A percentile compares a stretch with the other conserved stretches of the same genome.
Conservation (phyloP, 2,888 invertebrate species). For the Matsumyia berberina region DNA sequence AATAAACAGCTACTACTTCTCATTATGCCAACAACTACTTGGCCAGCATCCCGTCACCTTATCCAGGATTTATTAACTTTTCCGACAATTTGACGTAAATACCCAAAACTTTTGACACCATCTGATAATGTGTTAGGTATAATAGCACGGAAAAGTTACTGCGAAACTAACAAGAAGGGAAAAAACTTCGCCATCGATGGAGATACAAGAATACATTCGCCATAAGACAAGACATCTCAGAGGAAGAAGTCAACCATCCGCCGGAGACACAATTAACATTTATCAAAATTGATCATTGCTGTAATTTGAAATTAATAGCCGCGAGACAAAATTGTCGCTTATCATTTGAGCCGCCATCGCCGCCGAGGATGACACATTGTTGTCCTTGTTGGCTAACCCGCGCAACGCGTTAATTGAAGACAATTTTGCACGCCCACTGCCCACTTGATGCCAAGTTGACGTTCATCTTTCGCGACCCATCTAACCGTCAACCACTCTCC, state of each 20-base stretch:
- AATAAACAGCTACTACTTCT: constrained; percentile 2
- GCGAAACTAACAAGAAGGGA: constrained; percentile 7
- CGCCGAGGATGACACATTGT: constrained; percentile 7
- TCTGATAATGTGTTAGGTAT: constrained; percentile 53
- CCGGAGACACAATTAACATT: constrained; percentile 61
- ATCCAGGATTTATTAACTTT: constrained; percentile 67
- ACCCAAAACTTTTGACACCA: constrained; percentile 73
- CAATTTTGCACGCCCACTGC: constrained; percentile 48
- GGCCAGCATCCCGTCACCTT: constrained; percentile 17
- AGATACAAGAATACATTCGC: constrained; percentile 35
- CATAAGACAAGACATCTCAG: constrained; percentile 13
- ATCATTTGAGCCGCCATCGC: neutral
- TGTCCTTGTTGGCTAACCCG: constrained; percentile 46
- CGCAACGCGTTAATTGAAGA: constrained; percentile 57
- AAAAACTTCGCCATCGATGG: neutral
- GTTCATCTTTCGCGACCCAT: constrained; percentile 55
- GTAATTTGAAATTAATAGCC: constrained; percentile 72
- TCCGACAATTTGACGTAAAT: constrained; percentile 72
- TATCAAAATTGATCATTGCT: constrained; percentile 56
- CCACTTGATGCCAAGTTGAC: constrained; percentile 19
- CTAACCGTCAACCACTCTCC: constrained; percentile 41
- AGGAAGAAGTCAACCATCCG: constrained; percentile 26
- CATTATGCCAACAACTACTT: constrained; percentile 14
- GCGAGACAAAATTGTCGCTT: constrained; percentile 44
- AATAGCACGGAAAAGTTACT: constrained; percentile 24